These are phyloP conservation scores for Gambusia affinis DNA, from an alignment of 2,113 vertebrate species.

Conservation along the genomic window DNA sequence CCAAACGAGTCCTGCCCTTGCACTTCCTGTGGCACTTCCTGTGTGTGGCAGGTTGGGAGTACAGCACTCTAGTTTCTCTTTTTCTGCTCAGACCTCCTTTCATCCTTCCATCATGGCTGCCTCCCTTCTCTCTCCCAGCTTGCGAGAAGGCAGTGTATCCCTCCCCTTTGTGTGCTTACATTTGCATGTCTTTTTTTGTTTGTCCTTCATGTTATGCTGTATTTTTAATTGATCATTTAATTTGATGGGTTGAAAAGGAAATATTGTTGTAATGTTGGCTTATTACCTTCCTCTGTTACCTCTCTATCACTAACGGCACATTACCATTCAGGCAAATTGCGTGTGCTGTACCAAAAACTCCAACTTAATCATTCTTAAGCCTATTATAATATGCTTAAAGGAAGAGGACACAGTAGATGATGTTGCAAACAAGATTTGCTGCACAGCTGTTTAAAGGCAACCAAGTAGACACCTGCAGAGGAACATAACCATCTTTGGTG, in stretches of 20 bases:
- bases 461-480: conserved; percentile 60
- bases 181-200: conserved; percentile 60
- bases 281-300: conserved; percentile 50
- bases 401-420: conserved; percentile 34
- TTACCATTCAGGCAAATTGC: conserved; percentile 33
- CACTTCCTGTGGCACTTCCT: conserved; percentile 78
- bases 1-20: conserved; percentile 65
- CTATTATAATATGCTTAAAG: conserved; percentile 53
- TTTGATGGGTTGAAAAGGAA: conserved; percentile 30
- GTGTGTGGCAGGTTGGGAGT: conserved; percentile 80
- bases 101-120: conserved; percentile 55
- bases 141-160: conserved; percentile 79
- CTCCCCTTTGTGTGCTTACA: conserved; percentile 45
- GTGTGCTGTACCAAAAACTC: conserved; percentile 36
- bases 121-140: conserved; percentile 45
- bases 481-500: conserved; percentile 38
- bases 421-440: conserved; percentile 35
- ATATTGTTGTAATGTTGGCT: conserved; percentile 29
- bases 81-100: conserved; percentile 60
- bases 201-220: conserved; percentile 43
- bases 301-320: conserved; percentile 58
- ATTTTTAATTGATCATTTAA: conserved; percentile 34
- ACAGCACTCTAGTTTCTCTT: conserved; percentile 64
- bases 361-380: conserved; percentile 50
- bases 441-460: conserved; percentile 66